These are phyloP conservation scores for Sorex fumeus DNA, from an alignment of 2,113 vertebrate genomes.

Conservation along the genomic window DNA sequence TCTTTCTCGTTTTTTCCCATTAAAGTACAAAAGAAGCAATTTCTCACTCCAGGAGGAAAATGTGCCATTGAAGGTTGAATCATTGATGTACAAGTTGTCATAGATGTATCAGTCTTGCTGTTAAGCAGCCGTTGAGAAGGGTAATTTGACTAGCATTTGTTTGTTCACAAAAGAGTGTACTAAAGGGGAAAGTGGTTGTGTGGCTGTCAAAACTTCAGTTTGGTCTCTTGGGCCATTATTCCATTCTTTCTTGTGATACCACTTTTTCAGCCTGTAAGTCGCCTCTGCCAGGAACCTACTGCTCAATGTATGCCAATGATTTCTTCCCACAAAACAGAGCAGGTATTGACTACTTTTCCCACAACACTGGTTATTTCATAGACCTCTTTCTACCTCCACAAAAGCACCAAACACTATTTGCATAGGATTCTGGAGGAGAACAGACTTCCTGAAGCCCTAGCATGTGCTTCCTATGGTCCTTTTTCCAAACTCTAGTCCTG, in stretches of 20 bases:
- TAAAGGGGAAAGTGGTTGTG: not conserved
- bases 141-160: conserved; percentile 27
- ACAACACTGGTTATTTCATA: conserved; percentile 19
- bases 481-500: not conserved
- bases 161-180: not conserved
- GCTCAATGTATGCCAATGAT: not conserved
- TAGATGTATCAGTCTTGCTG: not conserved
- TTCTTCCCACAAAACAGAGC: conserved; percentile 40
- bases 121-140: conserved; percentile 10
- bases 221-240: not conserved
- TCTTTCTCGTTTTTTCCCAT: not conserved
- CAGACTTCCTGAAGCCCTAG: not conserved
- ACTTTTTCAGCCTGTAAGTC: too few species aligned
- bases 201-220: conserved; percentile 37
- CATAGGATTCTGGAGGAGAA: not conserved
- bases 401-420: conserved; percentile 21
- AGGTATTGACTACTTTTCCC: not conserved
- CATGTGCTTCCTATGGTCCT: not conserved
- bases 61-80: not conserved
- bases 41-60: not conserved
- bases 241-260: not conserved
- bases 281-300: too few species aligned
- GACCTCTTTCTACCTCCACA: not conserved
- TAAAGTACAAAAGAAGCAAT: conserved; percentile 51
- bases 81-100: conserved; percentile 4